Percentiles rank a stretch among this genome's conserved stretches.
phyloP scores from a whole-genome alignment of 2,113 vertebrate species.

The Sterna hirundo region DNA sequence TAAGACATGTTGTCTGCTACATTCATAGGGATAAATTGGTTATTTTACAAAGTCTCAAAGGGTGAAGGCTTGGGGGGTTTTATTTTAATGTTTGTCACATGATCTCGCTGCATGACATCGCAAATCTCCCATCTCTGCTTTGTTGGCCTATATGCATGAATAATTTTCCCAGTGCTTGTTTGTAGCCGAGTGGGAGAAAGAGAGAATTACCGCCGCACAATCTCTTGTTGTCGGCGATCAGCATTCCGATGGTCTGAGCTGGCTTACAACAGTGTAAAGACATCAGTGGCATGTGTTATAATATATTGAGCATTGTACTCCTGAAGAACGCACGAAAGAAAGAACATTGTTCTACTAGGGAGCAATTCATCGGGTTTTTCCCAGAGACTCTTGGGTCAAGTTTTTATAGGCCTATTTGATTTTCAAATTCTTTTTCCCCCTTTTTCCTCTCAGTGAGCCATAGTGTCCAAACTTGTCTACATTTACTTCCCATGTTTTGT shows the following conservation, averaged over 20 bases:
- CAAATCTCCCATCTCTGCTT: slow-evolving; percentile 71
- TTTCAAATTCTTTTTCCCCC: slow-evolving; percentile 90
- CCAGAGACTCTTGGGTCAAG: slow-evolving; percentile 98
- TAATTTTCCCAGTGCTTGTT: slow-evolving; percentile 81
- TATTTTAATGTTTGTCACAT: slow-evolving; percentile 62
- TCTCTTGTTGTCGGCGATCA: slow-evolving; percentile 74
- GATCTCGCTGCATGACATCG: slow-evolving; percentile 70
- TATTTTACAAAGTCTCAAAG: slow-evolving; percentile 60
- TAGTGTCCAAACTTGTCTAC: slow-evolving; percentile 97
- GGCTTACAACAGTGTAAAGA: slow-evolving; percentile 83
- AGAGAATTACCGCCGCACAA: slow-evolving; percentile 62
- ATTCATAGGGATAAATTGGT: slow-evolving; percentile 46
- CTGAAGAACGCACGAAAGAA: slow-evolving; percentile 84
- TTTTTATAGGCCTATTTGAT: slow-evolving; percentile 97
- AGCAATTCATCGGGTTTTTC: slow-evolving; percentile 96
- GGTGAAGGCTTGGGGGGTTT: slow-evolving; percentile 11
- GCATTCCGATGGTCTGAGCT: slow-evolving; percentile 83
- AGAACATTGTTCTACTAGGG: slow-evolving; percentile 89
- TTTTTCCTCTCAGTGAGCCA: slow-evolving; percentile 82
- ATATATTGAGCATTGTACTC: slow-evolving; percentile 89
- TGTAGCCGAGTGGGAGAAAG: slow-evolving; percentile 61
- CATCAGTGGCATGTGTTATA: slow-evolving; percentile 90
- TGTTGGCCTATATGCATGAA: slow-evolving; percentile 75
- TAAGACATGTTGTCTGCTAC: background rate
- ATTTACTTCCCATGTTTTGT: slow-evolving; percentile 97